Evolutionary conservation across 2,797 vertebrate species (phyloP), one percentile per base, ranked within the genome.

Genomic region (Rhadinocentrus ornatus): DNA sequence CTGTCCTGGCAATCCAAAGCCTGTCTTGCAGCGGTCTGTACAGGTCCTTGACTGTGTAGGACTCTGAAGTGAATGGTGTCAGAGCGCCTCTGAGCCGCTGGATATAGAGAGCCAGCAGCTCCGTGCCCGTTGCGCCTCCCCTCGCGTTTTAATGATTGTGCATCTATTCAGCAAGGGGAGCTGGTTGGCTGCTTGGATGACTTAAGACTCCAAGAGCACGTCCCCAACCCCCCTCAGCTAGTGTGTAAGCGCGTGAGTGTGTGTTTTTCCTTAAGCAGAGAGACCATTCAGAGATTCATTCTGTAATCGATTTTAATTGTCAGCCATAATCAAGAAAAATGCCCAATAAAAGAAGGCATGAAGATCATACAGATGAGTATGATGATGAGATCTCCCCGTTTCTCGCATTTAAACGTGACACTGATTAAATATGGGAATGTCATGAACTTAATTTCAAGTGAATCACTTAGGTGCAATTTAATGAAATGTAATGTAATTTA

Each of bases 131-230:
- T 89, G 93, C 94, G 90, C 93, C 93, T 93, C 94, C 93, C 93
- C 89, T 88, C 82, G 84, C 80, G 66, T 80, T 78, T 84, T 85
- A 68, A 86, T 75, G 85, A 90, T 85, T 81, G 69, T 88, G 80
- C 87, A 90, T 88, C 84, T 86, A 88, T 89, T 89, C 90, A 84
- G 83, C 62, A 74, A 80, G 79, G 82, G 77, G 82, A 90, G 89
- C 91, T 92, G 92, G 89, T 92, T 93, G 93, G 93, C 81, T 93
- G 91, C 60, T 74, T 66, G 82, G 75, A 89, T 86, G 90, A 88
- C 80, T 92, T 90, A 86, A 86, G 83, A 89, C 77, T 86, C 68
- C 22, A 59, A 73, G 69, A 86, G 82, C 75, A 84, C 83, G 79
- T 77, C 75, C 85, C 77, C 78, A 71, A 66, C 41, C 27, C 46